phyloP scores from a whole-genome alignment of 2,113 vertebrate genomes.

The Indri indri region DNA sequence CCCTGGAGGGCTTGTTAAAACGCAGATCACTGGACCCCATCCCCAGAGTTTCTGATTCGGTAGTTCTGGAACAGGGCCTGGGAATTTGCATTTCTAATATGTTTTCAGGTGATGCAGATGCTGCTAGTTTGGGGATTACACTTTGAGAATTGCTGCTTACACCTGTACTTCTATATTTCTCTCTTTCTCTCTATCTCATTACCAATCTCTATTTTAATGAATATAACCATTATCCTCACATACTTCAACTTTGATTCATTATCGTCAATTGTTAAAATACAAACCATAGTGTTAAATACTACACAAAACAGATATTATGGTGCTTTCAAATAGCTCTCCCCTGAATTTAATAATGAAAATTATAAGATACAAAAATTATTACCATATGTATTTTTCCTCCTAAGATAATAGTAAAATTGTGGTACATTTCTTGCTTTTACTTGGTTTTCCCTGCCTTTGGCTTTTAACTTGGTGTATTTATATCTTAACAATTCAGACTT shows the following conservation, averaged over 20 bases:
- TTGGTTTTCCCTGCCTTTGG: slow-evolving; percentile 53
- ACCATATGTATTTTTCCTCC: neutral
- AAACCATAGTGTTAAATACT: neutral
- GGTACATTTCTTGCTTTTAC: slow-evolving; percentile 31
- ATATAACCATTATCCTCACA: neutral
- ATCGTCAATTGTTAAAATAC: neutral
- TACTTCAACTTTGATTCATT: neutral
- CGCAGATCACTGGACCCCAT: neutral
- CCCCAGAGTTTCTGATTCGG: neutral
- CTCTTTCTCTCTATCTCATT: neutral
- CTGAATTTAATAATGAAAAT: slow-evolving; percentile 21
- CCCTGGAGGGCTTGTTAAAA: neutral
- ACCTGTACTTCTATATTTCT: neutral
- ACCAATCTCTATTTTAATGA: neutral
- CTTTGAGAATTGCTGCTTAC: neutral
- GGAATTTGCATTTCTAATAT: neutral
- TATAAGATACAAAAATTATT: slow-evolving; percentile 30
- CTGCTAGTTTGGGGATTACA: neutral
- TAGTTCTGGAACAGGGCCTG: neutral
- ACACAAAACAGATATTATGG: neutral
- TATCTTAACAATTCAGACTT: slow-evolving; percentile 63
- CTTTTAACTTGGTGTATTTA: slow-evolving; percentile 73
- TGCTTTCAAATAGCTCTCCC: neutral
- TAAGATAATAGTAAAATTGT: neutral
- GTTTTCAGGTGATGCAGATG: neutral